Conservation (phyloP, 2,888 invertebrate species). For the Mythimna vitellina region DNA sequence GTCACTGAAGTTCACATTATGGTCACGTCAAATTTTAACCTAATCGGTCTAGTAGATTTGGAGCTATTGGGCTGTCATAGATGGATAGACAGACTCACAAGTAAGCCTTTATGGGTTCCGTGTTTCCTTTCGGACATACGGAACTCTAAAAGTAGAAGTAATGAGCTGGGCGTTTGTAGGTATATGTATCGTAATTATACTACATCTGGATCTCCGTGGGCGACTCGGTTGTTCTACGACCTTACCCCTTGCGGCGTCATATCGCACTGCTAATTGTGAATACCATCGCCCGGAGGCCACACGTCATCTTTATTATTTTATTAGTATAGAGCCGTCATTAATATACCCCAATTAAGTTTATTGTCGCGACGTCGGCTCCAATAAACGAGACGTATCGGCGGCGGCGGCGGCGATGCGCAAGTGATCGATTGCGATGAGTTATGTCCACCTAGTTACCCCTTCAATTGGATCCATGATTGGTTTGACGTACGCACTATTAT, state of each 20-base stretch:
- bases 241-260: slow-evolving; percentile 41
- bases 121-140: too few relatives aligned
- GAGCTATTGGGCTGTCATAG: too few relatives aligned
- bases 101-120: too few relatives aligned
- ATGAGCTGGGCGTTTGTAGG: background rate
- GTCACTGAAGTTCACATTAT: too few relatives aligned
- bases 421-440: slow-evolving; percentile 87
- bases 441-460: slow-evolving; percentile 89
- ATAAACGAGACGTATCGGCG: slow-evolving; percentile 85
- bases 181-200: slow-evolving; percentile 7
- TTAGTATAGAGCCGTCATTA: slow-evolving; percentile 86
- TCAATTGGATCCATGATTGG: slow-evolving; percentile 89
- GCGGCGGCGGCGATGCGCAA: slow-evolving; percentile 77
- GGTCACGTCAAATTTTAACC: too few relatives aligned
- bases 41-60: too few relatives aligned
- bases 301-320: slow-evolving; percentile 86
- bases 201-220: slow-evolving; percentile 4
- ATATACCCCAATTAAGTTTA: slow-evolving; percentile 88
- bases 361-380: slow-evolving; percentile 85
- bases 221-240: slow-evolving; percentile 7
- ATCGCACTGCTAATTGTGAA: slow-evolving; percentile 76
- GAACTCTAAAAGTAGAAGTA: background rate
- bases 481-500: slow-evolving; percentile 87
- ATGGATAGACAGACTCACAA: too few relatives aligned
- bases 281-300: slow-evolving; percentile 76